These are phyloP conservation scores for Sycophila texana DNA, from an alignment of 2,888 invertebrate species.

Conservation along the genomic window DNA sequence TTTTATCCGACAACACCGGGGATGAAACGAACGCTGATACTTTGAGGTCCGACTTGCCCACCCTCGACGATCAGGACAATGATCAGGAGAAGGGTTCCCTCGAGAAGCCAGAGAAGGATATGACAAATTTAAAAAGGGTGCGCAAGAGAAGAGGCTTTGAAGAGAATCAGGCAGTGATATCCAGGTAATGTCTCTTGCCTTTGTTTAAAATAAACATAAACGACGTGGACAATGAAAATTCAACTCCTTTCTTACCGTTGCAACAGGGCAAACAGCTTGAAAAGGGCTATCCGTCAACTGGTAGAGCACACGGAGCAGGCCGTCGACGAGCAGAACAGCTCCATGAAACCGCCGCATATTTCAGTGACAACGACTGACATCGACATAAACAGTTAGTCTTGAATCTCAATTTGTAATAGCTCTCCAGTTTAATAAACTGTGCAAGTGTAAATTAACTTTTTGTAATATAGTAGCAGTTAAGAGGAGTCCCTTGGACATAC, in stretches of 20 bases:
- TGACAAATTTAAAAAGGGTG: constrained; percentile 75
- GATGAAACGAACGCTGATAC: constrained; percentile 65
- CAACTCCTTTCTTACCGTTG: constrained; percentile 59
- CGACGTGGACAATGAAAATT: background rate
- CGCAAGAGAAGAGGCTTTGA: constrained; percentile 75
- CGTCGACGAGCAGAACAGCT: constrained; percentile 79
- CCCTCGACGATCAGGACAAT: constrained; percentile 70
- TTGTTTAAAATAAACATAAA: background rate
- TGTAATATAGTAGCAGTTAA: constrained; percentile 56
- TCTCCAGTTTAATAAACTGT: no score
- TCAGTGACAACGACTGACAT: constrained; percentile 59
- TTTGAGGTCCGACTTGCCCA: constrained; percentile 60
- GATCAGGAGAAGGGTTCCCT: constrained; percentile 75
- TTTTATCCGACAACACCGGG: constrained; percentile 35
- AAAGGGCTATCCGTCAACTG: constrained; percentile 87
- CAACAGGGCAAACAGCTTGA: constrained; percentile 87
- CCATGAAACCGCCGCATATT: constrained; percentile 65
- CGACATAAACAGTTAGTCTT: constrained; percentile 15
- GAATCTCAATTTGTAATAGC: background rate
- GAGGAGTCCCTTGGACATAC: constrained; percentile 63
- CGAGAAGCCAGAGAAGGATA: constrained; percentile 78
- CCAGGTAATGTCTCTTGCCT: constrained; percentile 68
- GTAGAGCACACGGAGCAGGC: constrained; percentile 87
- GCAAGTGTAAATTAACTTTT: background rate
- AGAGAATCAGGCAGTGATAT: constrained; percentile 79